Evolutionary conservation across 1,140 invertebrate species (phyloP), one percentile per base, ranked within the genome.

Genomic region (Hycleus cichorii): DNA sequence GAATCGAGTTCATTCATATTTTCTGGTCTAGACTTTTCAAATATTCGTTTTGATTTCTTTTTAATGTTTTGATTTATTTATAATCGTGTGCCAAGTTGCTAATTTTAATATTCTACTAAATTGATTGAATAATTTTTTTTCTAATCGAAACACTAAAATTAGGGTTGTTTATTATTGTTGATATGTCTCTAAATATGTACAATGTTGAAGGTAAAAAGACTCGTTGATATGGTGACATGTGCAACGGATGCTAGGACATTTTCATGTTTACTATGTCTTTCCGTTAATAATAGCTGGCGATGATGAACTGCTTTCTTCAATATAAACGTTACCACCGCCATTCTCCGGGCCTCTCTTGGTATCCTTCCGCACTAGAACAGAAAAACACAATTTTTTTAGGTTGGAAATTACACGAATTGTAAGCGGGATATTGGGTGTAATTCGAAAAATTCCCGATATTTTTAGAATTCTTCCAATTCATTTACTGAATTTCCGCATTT

Each of bases 321-420:
- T 80, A 74, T 80, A 80, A 53, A 78, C 78, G 53, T 68, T 80
- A 24, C 77, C 76, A 32, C 32, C 40, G 6, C 76, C 74, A 4
- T 73, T 72, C 12, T 73, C 75, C 2, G 73, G 58, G 40, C 60
- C 63, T n/a, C 61, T 76, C 18, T 76, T 63, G 46, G 58, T 61
- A 56, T 69, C 66, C 63, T 69, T 68, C 51, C 68, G 66, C 12
- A 68, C 68, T 69, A 64, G 42, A 69, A 69, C 53, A 64, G 18
- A 18, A 18, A 18, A 18, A 18, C 18, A 12, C 12, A 12, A 18
- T 18, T 18, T 18, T 18, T 18, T 18, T 18, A 18, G 18, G 18
- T 18, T 18, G 2, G 18, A 18, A 18, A 18, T 18, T 18, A 18
- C 1, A 32, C 32, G 32, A 32, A 32, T 32, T 7, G 32, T 32